A percentile compares a stretch with the other conserved stretches of the same genome.
These are phyloP conservation scores for Cyrtodaria siliqua DNA, from an alignment of 2,888 invertebrate species.

Conservation along the genomic window DNA sequence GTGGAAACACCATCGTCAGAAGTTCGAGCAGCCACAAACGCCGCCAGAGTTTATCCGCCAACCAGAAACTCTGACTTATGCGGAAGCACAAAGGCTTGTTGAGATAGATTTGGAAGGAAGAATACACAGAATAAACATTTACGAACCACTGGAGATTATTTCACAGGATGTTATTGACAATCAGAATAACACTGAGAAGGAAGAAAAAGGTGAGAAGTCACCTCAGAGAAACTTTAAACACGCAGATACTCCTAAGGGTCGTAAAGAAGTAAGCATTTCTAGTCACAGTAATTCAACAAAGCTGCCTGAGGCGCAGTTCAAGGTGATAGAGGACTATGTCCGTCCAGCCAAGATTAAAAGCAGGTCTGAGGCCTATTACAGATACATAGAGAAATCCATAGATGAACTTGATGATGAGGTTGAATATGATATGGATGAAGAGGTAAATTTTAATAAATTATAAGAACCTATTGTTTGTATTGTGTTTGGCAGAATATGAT, in stretches of 20 bases:
- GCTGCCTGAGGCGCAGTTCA: slow-evolving; percentile 91
- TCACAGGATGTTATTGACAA: slow-evolving; percentile 85
- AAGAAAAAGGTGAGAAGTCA: slow-evolving; percentile 82
- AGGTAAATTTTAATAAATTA: too few relatives aligned
- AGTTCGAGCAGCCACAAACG: slow-evolving; percentile 80
- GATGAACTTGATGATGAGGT: slow-evolving; percentile 97
- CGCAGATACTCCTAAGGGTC: slow-evolving; percentile 65
- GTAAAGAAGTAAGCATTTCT: slow-evolving; percentile 71
- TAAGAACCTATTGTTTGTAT: too few relatives aligned
- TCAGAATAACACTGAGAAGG: slow-evolving; percentile 83
- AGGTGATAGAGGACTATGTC: slow-evolving; percentile 90
- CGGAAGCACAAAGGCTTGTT: slow-evolving; percentile 94
- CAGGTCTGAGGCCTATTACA: slow-evolving; percentile 93
- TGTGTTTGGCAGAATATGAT: too few relatives aligned
- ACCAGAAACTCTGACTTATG: slow-evolving; percentile 91
- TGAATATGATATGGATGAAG: slow-evolving; percentile 99
- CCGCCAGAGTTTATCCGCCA: slow-evolving; percentile 84
- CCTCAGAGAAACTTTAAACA: slow-evolving; percentile 66
- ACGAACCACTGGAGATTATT: slow-evolving; percentile 86
- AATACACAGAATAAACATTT: slow-evolving; percentile 89
- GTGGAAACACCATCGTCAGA: slow-evolving; percentile 80
- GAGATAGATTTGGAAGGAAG: slow-evolving; percentile 95
- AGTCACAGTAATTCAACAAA: slow-evolving; percentile 82
- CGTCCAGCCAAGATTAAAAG: slow-evolving; percentile 93
- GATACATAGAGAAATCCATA: slow-evolving; percentile 97